phyloP scores from a whole-genome alignment of 2,113 vertebrate genomes.

The Merops nubicus region DNA sequence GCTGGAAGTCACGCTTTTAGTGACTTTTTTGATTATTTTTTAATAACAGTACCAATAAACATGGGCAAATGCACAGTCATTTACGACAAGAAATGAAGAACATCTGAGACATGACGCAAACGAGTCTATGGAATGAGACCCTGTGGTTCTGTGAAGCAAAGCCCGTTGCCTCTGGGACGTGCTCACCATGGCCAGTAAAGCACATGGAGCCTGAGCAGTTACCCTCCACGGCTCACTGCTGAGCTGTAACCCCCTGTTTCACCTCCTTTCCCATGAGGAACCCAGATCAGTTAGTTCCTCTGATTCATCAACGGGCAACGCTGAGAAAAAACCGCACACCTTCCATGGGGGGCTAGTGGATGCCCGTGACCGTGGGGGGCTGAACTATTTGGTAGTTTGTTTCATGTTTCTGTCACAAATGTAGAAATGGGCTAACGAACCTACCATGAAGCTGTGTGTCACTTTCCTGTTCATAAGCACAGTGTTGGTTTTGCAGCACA shows the following conservation, averaged over 20 bases:
- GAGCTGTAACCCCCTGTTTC: too few species aligned
- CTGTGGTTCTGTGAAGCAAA: not conserved
- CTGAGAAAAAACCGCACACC: not conserved
- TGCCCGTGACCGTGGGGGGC: not conserved
- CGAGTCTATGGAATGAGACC: not conserved
- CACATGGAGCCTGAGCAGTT: too few species aligned
- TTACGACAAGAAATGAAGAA: not conserved
- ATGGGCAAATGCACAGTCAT: not conserved
- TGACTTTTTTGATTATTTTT: not conserved
- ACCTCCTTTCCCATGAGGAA: not conserved
- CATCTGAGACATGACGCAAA: not conserved
- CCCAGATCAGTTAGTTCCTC: rapidly evolving
- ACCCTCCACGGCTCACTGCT: too few species aligned
- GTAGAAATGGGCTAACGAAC: not conserved
- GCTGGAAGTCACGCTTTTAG: rapidly evolving
- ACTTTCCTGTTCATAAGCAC: not conserved
- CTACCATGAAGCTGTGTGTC: not conserved
- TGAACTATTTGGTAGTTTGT: not conserved
- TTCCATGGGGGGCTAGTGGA: not conserved
- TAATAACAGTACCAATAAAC: not conserved
- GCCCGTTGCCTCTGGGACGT: not conserved
- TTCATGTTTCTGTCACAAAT: not conserved
- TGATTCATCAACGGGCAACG: not conserved
- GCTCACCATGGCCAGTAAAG: not conserved
- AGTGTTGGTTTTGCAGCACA: not conserved